Base-by-base conservation (phyloP, 2,888 invertebrate genomes). In the Linnaemya tessellans region DNA sequence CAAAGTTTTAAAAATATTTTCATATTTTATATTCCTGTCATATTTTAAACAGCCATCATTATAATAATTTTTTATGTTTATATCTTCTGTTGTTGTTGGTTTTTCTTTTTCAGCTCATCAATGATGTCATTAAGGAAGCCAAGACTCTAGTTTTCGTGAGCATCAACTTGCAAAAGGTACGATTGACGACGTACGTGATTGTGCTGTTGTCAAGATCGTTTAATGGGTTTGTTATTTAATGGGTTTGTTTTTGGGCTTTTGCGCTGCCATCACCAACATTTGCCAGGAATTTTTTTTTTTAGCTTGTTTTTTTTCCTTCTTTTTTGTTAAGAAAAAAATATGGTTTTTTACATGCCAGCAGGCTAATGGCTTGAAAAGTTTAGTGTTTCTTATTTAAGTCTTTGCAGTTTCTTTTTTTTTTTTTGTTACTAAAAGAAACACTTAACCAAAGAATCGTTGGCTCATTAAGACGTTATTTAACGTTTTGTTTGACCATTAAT, bases 41-140 rank as follows among this genome's bases (percentile, higher is more conserved):
- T 82, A 65, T 64, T 82, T 82, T 77, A 71, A 82, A 71, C 77
- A 56, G 10, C 70, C 68, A 65, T 77, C 64, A 82, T 82, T 58
- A 70, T 46, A 46, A 80, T 30, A 62, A 43, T 62, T 64, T 80
- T 56, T 65, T 46, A 22, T 71, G 54, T 35, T 30, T 64, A 35
- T 80, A 22, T 18, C 25, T 75, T 70, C 30, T 30, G 30, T 30
- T 3, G 3, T 30, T 30, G 30, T 30, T 30, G 3, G 3, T 30
- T 5, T 30, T 30, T 30, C 5, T 38, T 43, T 49, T 62, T 43
- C 35, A 9, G 60, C 54, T 56, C 43, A 22, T 43, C 54, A 62
- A 43, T 56, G 65, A 65, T 73, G 73, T 73, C 56, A 73, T 80
- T 80, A 67, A 67, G 79, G 56, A 71, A 80, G 49, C 38, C 25